Evolutionary conservation across 2,797 vertebrate genomes (phyloP).

Genomic region (Sparidentex hasta): DNA sequence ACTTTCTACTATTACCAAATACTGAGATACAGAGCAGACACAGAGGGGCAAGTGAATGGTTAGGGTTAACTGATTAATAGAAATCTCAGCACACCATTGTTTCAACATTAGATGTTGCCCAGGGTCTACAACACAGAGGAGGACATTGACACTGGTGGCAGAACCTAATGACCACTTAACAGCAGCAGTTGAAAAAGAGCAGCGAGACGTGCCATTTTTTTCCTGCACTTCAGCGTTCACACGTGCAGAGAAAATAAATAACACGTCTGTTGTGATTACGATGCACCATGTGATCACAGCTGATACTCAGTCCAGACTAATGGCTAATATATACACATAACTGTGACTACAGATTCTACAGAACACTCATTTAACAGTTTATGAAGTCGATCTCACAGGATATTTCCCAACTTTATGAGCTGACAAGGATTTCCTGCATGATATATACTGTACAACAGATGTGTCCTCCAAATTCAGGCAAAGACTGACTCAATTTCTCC

Average conservation of each 20-base stretch:
- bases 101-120: background rate
- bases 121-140: background rate
- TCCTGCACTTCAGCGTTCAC: background rate
- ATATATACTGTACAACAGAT: background rate
- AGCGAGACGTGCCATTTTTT: background rate
- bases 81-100: background rate
- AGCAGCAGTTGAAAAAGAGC: constrained; percentile 13
- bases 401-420: background rate
- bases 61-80: background rate
- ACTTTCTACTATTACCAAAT: background rate
- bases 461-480: background rate
- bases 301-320: background rate
- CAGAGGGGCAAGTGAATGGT: background rate
- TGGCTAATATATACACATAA: background rate
- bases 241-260: background rate
- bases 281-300: constrained; percentile 7
- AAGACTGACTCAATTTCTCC: too few species aligned
- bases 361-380: background rate
- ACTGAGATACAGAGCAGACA: background rate
- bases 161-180: constrained; percentile 11
- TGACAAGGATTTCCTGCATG: background rate
- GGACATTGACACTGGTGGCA: background rate
- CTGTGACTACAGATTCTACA: too few species aligned
- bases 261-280: background rate
- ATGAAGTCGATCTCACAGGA: background rate